These are phyloP conservation scores for Oxyteleia sp. DNA, from an alignment of 2,888 invertebrate genomes.

Conservation along the genomic window DNA sequence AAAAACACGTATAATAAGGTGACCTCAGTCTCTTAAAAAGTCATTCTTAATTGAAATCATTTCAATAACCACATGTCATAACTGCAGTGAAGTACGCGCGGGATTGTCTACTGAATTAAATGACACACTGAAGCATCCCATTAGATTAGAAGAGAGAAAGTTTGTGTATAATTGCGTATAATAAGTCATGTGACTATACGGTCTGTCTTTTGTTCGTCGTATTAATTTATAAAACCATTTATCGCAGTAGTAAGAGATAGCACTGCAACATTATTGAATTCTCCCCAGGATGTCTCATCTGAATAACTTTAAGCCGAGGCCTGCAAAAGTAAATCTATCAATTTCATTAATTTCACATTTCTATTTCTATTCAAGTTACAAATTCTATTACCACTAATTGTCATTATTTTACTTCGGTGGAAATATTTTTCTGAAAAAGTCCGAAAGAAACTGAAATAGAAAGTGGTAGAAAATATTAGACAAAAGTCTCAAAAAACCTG, in stretches of 20 bases:
- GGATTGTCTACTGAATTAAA: slow-evolving; percentile 32
- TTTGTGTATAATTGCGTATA: slow-evolving; percentile 33
- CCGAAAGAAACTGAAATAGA: too few species aligned
- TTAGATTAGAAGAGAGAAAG: slow-evolving; percentile 53
- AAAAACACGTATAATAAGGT: not conserved
- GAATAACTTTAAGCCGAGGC: not conserved
- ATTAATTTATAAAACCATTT: slow-evolving; percentile 19
- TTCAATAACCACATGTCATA: slow-evolving; percentile 16
- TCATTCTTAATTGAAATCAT: slow-evolving; percentile 20
- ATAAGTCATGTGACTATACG: slow-evolving; percentile 11
- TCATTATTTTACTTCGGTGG: too few species aligned
- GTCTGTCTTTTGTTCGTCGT: slow-evolving; percentile 22
- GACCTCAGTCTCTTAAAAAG: not conserved
- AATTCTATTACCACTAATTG: too few species aligned
- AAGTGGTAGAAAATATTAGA: too few species aligned
- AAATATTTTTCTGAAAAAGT: too few species aligned
- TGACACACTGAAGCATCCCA: slow-evolving; percentile 29
- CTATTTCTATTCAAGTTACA: not conserved
- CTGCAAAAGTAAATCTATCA: not conserved
- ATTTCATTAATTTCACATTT: not conserved
- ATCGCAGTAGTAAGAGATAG: slow-evolving; percentile 3
- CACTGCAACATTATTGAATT: slow-evolving; percentile 18
- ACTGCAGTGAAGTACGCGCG: not conserved
- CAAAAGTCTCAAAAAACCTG: too few species aligned
- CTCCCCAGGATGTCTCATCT: not conserved